Base-by-base conservation (phyloP, 2,113 vertebrate genomes). In the Scortum barcoo region DNA sequence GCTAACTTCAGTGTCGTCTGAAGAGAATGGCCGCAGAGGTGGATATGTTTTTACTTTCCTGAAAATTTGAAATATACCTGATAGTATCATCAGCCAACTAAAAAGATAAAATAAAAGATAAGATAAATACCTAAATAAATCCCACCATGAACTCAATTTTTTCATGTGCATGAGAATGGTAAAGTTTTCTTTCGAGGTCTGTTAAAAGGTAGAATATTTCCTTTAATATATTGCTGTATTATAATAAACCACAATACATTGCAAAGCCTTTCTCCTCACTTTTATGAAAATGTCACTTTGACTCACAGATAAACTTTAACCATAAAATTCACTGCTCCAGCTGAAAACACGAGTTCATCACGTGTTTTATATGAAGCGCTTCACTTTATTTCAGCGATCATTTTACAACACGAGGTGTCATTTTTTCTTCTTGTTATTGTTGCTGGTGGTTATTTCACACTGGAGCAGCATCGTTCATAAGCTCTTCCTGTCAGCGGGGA, bases 401-500 rank as follows among this genome's bases (percentile, higher is more conserved):
- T 6, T 63, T 62, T 2, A 5, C n/a, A 72, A 13, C 2, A 58
- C 7, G 13, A 30, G 1, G 6, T 30, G 28, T 19, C 17, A n/a
- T 11, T 63, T 28, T n/a, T n/a, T n/a, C n/a, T n/a, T n/a, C 33
- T 24, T 5, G 22, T 42, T 33, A 10, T 33, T 24, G 66, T 7
- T 4, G 44, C 0, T 22, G 66, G 36, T 28, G 48, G 24, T 61
- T 58, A 16, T 83, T 19, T 60, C 50, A 14, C 2, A 28, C 40
- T 48, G 63, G 11, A 54, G 19, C 22, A 12, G 11, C 24, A 48
- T 71, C 58, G 51, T 58, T 76, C 75, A 28, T 48, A 17, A 69
- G 58, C 38, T 65, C 48, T 16, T 71, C 38, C 42, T 80, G 85
- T 75, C 76, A 38, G 36, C 7, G 3, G 38, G 56, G 80, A 50